Base-by-base conservation (phyloP, 2,797 vertebrate genomes). In the Euthynnus affinis region DNA sequence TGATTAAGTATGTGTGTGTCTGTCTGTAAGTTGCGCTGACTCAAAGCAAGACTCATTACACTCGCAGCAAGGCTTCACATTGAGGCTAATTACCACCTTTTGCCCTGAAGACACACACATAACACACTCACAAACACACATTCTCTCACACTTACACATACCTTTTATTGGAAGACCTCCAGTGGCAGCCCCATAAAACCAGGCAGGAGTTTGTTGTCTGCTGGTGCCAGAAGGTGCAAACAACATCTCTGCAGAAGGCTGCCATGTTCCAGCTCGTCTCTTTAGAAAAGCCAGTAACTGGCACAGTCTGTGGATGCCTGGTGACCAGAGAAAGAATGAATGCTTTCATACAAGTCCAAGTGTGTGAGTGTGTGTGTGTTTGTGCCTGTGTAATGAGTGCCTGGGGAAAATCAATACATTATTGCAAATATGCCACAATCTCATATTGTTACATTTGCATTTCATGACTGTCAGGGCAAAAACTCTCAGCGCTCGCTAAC, bases 71-170 rank as follows among this genome's bases (percentile, higher is more conserved):
- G 75, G 66, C 67, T 75, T 75, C 71, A 4, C 66, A 66, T 59
- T 63, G 78, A 86, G 64, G 83, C 79, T 91, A 91, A 90, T 91
- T 91, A 89, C 81, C 88, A 84, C 82, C 83, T 80, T 76, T 82
- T 85, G 74, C 82, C 88, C 85, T 15, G 48, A 84, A 82, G 87
- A 84, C 74, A 52, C 70, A 71, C 73, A 70, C 74, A 71, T 68
- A 67, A 20, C 52, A 60, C 58, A 81, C 58, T 23, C 74, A 60
- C 66, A 52, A 40, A 63, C 71, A 67, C 59, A 64, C 15, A 68
- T 22, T 60, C 52, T 76, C 70, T 73, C 59, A 59, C 59, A 58
- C 79, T 76, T 1, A 1, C 70, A 56, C 59, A 81, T 81, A 72
- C 44, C 69, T 87, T 87, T 74, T 77, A 82, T 25, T 80, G 74